These are phyloP conservation scores for Icerya purchasi DNA, from an alignment of 2,888 invertebrate genomes.

Conservation along the genomic window DNA sequence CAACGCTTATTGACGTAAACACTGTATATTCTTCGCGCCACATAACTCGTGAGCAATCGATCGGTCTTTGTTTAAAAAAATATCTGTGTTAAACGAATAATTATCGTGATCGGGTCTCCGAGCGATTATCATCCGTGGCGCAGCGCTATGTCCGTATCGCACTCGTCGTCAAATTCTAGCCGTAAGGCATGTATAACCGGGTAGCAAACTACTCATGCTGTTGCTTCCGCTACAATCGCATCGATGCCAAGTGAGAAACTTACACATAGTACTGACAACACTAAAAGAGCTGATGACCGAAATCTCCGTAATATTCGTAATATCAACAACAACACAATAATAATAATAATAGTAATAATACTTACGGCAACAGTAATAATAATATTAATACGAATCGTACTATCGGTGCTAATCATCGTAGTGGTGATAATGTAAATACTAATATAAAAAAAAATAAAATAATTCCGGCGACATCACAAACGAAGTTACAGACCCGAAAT, in stretches of 20 bases:
- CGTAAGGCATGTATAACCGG: not conserved
- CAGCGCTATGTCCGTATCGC: not conserved
- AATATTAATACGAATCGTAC: not conserved
- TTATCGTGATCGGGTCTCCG: too few species aligned
- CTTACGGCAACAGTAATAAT: not conserved
- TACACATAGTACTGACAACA: not conserved
- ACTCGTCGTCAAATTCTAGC: too few species aligned
- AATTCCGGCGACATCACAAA: not conserved
- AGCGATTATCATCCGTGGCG: not conserved
- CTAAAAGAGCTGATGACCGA: too few species aligned
- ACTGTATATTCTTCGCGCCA: too few species aligned
- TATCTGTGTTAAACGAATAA: too few species aligned
- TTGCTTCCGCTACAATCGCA: not conserved
- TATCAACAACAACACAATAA: too few species aligned
- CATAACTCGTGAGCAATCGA: too few species aligned
- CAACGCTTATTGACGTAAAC: too few species aligned
- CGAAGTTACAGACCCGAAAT: not conserved
- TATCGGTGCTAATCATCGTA: not conserved
- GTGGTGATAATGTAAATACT: not conserved
- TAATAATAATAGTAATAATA: too few species aligned
- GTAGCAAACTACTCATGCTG: not conserved
- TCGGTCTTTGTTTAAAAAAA: too few species aligned
- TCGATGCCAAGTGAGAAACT: not conserved
- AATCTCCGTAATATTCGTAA: too few species aligned
- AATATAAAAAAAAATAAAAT: not conserved